Evolutionary conservation across 2,113 vertebrate species (phyloP).

Genomic region (Ammodytes dubius): DNA sequence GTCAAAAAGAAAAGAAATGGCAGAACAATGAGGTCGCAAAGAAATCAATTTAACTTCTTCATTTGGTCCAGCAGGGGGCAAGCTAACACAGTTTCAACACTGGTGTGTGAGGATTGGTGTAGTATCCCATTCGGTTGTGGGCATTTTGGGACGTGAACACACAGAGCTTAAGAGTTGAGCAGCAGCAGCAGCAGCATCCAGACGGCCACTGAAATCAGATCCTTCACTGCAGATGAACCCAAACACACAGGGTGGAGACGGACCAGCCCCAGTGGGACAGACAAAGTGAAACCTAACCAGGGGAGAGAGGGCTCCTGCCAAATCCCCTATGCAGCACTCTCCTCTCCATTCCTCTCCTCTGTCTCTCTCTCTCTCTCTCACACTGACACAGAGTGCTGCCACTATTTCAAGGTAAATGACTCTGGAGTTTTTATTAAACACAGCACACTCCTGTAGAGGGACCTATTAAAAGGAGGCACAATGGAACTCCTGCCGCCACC

Average conservation of each 20-base stretch:
- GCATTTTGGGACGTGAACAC: slow-evolving; percentile 60
- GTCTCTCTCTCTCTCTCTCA: slow-evolving; percentile 27
- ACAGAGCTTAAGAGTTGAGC: slow-evolving; percentile 53
- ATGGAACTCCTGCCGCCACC: slow-evolving; percentile 29
- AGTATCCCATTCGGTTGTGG: slow-evolving; percentile 32
- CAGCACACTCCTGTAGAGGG: slow-evolving; percentile 43
- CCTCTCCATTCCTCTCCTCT: slow-evolving; percentile 30
- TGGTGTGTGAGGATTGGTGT: not conserved
- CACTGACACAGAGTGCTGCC: slow-evolving; percentile 36
- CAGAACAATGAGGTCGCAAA: not conserved
- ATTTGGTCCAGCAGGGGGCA: slow-evolving; percentile 73
- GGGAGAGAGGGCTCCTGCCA: slow-evolving; percentile 50
- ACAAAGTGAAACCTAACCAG: slow-evolving; percentile 76
- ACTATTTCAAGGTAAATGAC: slow-evolving; percentile 59
- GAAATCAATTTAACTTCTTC: not conserved
- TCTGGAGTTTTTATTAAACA: slow-evolving; percentile 59
- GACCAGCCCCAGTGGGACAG: slow-evolving; percentile 70
- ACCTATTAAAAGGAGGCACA: slow-evolving; percentile 59
- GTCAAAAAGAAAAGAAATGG: not conserved
- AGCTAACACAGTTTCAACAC: slow-evolving; percentile 26
- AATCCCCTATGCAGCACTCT: slow-evolving; percentile 70
- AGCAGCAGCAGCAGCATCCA: slow-evolving; percentile 62
- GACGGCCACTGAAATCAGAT: slow-evolving; percentile 82
- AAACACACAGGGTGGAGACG: slow-evolving; percentile 80
- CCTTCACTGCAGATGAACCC: slow-evolving; percentile 84